phyloP scores from a whole-genome alignment of 2,888 invertebrate genomes.

The Stenoptilia bipunctidactyla region DNA sequence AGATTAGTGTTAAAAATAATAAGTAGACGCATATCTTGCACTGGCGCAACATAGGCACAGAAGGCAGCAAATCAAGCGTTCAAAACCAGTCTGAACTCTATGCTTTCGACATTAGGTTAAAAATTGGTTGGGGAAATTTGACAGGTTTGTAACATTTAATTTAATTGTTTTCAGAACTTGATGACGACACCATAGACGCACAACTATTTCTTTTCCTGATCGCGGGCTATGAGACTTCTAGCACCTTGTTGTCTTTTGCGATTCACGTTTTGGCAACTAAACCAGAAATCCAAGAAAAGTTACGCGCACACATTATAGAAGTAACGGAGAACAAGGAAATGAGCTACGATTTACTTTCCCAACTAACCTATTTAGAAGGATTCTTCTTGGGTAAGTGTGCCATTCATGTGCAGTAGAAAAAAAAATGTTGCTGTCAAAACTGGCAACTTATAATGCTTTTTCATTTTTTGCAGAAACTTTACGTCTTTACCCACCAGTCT shows the following conservation, averaged over 20 bases:
- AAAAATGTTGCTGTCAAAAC: no score
- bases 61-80: no score
- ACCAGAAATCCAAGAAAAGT: conserved; percentile 52
- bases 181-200: conserved; percentile 66
- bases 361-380: conserved; percentile 47
- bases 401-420: neutral
- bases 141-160: no score
- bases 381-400: conserved; percentile 37
- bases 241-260: conserved; percentile 68
- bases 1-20: no score
- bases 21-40: no score
- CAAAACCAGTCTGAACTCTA: no score
- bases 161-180: conserved; percentile 39
- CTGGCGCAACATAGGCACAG: no score
- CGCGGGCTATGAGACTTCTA: conserved; percentile 74
- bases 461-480: conserved; percentile 60
- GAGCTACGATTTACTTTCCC: conserved; percentile 40
- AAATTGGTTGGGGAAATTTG: no score
- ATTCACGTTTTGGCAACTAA: conserved; percentile 63
- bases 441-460: neutral
- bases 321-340: conserved; percentile 45
- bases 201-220: conserved; percentile 72
- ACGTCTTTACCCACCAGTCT: conserved; percentile 69
- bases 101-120: no score
- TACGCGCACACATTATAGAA: conserved; percentile 46